These are phyloP conservation scores for Galaxias olidus DNA, from an alignment of 2,797 vertebrate genomes.

Conservation along the genomic window DNA sequence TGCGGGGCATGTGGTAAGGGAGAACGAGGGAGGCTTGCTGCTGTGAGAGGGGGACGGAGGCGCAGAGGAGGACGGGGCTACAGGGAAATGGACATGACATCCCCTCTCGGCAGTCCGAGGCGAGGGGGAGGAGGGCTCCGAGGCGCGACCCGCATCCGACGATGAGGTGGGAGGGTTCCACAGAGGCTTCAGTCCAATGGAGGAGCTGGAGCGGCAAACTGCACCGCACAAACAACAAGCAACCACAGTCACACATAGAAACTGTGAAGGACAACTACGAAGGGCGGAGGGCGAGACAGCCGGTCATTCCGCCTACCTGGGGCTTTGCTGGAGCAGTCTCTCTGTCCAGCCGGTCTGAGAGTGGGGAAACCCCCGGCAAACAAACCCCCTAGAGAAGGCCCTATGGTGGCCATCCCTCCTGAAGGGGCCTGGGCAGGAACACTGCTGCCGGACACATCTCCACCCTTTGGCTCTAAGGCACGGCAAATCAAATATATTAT, in stretches of 20 bases:
- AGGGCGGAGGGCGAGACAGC: neutral
- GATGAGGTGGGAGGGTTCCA: conserved; percentile 67
- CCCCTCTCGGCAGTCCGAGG: conserved; percentile 52
- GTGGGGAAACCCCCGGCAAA: conserved; percentile 94
- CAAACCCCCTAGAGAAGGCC: conserved; percentile 82
- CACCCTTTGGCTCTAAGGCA: conserved; percentile 75
- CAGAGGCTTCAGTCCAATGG: conserved; percentile 72
- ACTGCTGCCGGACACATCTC: conserved; percentile 65
- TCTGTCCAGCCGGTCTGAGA: conserved; percentile 86
- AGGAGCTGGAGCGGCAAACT: conserved; percentile 74
- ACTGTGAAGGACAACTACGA: neutral
- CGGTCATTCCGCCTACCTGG: conserved; percentile 71
- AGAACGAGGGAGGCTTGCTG: conserved; percentile 49
- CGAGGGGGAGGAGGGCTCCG: conserved; percentile 51
- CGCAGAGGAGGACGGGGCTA: conserved; percentile 66
- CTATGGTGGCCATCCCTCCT: conserved; percentile 54
- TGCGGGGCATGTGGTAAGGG: conserved; percentile 46
- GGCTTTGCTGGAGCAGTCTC: conserved; percentile 78
- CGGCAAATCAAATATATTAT: no score
- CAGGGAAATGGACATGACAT: conserved; percentile 53
- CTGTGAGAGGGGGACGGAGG: conserved; percentile 54
- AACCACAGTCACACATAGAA: neutral
- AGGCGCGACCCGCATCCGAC: conserved; percentile 30
- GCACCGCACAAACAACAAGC: conserved; percentile 1
- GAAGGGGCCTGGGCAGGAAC: conserved; percentile 57